Base-by-base conservation (phyloP, 2,888 invertebrate genomes). In the Drosophila testacea region DNA sequence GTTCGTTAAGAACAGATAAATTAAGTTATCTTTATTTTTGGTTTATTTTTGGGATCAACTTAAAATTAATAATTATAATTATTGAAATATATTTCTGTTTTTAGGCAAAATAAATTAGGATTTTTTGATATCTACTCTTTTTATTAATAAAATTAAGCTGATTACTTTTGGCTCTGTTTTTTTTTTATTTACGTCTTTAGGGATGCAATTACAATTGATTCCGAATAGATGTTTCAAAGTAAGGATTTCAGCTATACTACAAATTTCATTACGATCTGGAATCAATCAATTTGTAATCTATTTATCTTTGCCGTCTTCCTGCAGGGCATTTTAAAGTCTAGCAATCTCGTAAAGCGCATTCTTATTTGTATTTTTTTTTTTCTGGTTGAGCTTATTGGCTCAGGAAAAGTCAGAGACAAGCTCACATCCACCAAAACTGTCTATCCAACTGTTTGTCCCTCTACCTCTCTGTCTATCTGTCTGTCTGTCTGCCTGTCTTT, bases 361-460 rank as follows among this genome's bases (percentile, higher is more conserved):
- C 5, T 46, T 32, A 36, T 38, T 13, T 41, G 30, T 27, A 42
- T 47, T 60, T 41, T 38, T 55, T 55, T 16, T 13, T 51, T 44
- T 34, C 34, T 47, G 27, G 55, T 34, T 7, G 22, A 56, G 55
- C 55, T 56, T 56, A 56, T 56, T 44, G 55, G 57, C 57, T 57
- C 36, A 57, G 47, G 6, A 11, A 16, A 59, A 73, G 61, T 62
- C 41, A 69, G 73, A 50, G 69, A 59, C 48, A 59, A 55, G 73
- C 69, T 48, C 59, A 59, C 42, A 56, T 57, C 63, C 56, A 54
- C 13, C 27, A 48, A 55, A 6, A 41, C 46, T 28, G 46, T 59
- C 64, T 69, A 36, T 56, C 65, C 52, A 57, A 5, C 47, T 48
- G 59, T 56, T 62, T 47, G 54, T 46, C 48, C 34, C 30, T 27